Evolutionary conservation across 2,888 invertebrate genomes (phyloP).

Genomic region (Chloroclystis v-ata): DNA sequence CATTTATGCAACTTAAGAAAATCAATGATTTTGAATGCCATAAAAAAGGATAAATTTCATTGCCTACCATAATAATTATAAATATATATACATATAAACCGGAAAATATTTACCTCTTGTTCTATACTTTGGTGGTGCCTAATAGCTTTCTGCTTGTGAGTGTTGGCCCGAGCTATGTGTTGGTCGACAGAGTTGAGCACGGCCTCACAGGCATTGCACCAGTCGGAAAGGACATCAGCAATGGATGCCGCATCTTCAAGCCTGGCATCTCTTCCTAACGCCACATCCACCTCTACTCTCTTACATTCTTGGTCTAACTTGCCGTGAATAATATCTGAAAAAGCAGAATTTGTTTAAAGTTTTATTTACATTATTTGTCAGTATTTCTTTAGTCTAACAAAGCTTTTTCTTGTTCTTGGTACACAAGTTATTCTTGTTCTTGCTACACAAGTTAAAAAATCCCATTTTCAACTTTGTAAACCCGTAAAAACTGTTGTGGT

Average conservation of each 20-base stretch:
- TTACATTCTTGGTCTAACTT: slow-evolving; percentile 97
- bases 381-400: no score
- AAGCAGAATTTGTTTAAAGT: neutral
- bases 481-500: no score
- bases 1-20: no score
- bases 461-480: no score
- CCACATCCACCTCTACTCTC: slow-evolving; percentile 94
- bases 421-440: no score
- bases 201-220: slow-evolving; percentile 93
- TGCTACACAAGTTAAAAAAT: no score
- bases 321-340: slow-evolving; percentile 93
- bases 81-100: neutral
- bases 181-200: slow-evolving; percentile 92
- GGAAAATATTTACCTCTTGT: slow-evolving; percentile 81
- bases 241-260: slow-evolving; percentile 90
- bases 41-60: no score
- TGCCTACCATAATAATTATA: no score
- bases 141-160: slow-evolving; percentile 87
- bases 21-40: no score
- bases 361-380: no score
- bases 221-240: slow-evolving; percentile 88
- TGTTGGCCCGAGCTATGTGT: slow-evolving; percentile 92
- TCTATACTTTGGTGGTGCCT: slow-evolving; percentile 90
- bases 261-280: slow-evolving; percentile 94
- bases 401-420: no score